phyloP scores from a whole-genome alignment of 2,888 invertebrate genomes.

The Branchellion lobata region DNA sequence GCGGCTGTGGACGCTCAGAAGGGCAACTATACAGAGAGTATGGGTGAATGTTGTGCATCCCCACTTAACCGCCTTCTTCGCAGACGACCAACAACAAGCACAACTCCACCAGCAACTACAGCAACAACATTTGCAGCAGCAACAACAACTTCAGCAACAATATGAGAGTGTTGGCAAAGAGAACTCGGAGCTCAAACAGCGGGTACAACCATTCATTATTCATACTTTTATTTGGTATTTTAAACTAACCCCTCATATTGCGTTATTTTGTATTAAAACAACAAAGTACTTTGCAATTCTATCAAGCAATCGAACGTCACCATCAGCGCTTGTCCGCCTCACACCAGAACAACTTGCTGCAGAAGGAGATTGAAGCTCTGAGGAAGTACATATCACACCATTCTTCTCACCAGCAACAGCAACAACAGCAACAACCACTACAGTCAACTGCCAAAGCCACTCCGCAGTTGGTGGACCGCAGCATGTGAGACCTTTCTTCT shows the following conservation, averaged over 20 bases:
- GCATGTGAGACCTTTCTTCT: slow-evolving; percentile 18
- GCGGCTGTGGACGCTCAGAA: no score
- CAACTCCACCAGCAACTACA: neutral
- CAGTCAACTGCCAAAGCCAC: neutral
- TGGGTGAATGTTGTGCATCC: no score
- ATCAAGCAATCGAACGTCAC: no score
- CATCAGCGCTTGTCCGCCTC: no score
- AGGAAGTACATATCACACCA: slow-evolving; percentile 25
- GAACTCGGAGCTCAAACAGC: slow-evolving; percentile 55
- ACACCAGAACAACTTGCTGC: slow-evolving; percentile 4
- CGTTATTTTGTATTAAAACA: no score
- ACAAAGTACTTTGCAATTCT: no score
- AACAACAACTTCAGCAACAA: slow-evolving; percentile 8
- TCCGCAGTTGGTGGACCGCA: slow-evolving; percentile 12
- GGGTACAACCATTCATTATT: no score
- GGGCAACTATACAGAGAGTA: no score
- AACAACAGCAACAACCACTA: slow-evolving; percentile 10
- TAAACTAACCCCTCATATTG: no score
- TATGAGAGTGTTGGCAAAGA: slow-evolving; percentile 49
- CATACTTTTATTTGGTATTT: no score
- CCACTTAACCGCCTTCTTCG: no score
- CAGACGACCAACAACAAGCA: neutral
- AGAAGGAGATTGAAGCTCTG: slow-evolving; percentile 41
- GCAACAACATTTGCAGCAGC: neutral
- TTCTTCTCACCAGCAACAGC: neutral